Base-by-base conservation (phyloP, 2,113 vertebrate genomes). In the Centropristis striata region DNA sequence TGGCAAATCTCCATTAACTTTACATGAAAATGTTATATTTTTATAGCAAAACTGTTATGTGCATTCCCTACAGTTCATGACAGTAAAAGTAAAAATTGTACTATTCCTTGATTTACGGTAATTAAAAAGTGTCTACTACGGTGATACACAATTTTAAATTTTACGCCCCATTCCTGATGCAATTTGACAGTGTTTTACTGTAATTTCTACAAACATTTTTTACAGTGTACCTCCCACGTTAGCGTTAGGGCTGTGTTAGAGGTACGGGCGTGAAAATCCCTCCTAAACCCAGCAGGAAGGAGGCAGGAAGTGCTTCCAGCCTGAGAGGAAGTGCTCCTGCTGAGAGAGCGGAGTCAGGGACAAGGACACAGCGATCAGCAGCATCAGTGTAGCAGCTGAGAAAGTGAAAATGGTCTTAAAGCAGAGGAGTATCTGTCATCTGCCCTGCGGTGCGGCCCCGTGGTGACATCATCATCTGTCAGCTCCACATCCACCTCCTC, bases 391-490 rank as follows among this genome's bases (percentile, higher is more conserved):
- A 61, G 71, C 53, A 79, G 59, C 42, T 44, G 66, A 81, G 68
- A 71, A 60, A 42, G 50, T 46, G 8, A 71, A 68, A 23, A 65
- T 7, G 8, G 3, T 78, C 54, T 75, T 44, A 50, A 58, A 78
- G 70, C 41, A 58, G 66, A 47, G 27, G 39, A 53, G 32, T 20
- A 28, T 75, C 37, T 42, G 71, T 80, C 77, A 75, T 58, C 46
- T 74, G 25, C 37, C 75, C 60, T 13, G 51, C 73, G 67, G 73
- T 73, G 79, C 46, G 53, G 66, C 69, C 72, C 55, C 23, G 39
- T 47, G 28, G 50, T 76, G 79, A 81, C 75, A 70, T 78, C 64
- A 86, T 83, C 53, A 78, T 74, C 61, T 76, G 67, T 86, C 53
- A 83, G 16, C 11, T 32, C 71, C 32, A 57, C 80, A 75, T 70